phyloP scores from a whole-genome alignment of 2,888 invertebrate genomes.

The Amphipoea oculea region DNA sequence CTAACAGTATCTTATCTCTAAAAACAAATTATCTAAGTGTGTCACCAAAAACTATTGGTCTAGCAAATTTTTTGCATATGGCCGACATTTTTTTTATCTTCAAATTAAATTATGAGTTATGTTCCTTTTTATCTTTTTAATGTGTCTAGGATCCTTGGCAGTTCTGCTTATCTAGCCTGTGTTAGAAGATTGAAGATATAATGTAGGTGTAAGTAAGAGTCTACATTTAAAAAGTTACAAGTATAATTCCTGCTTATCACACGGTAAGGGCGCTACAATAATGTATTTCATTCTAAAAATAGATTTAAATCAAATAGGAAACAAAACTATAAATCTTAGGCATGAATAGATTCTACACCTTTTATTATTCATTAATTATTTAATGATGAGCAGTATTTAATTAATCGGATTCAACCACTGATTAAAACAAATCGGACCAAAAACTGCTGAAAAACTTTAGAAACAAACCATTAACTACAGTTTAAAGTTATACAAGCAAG shows the following conservation, averaged over 20 bases:
- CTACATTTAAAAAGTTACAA: neutral
- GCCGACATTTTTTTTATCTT: constrained; percentile 11
- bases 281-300: neutral
- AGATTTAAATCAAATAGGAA: neutral
- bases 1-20: constrained; percentile 62
- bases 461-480: neutral
- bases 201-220: neutral
- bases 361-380: neutral
- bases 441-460: neutral
- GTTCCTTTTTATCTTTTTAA: neutral
- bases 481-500: no score
- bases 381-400: neutral
- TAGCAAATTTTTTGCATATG: constrained; percentile 55
- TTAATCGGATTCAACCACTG: neutral
- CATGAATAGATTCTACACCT: neutral
- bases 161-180: constrained; percentile 9
- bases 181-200: constrained; percentile 21
- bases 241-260: neutral
- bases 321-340: neutral
- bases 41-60: constrained; percentile 62
- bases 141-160: constrained; percentile 23
- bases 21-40: constrained; percentile 61
- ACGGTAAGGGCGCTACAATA: neutral
- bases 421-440: neutral
- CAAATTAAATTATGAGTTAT: neutral